Evolutionary conservation across 1,140 invertebrate genomes (phyloP), one percentile per base, ranked within the genome.

Genomic region (Drosophila lowei): DNA sequence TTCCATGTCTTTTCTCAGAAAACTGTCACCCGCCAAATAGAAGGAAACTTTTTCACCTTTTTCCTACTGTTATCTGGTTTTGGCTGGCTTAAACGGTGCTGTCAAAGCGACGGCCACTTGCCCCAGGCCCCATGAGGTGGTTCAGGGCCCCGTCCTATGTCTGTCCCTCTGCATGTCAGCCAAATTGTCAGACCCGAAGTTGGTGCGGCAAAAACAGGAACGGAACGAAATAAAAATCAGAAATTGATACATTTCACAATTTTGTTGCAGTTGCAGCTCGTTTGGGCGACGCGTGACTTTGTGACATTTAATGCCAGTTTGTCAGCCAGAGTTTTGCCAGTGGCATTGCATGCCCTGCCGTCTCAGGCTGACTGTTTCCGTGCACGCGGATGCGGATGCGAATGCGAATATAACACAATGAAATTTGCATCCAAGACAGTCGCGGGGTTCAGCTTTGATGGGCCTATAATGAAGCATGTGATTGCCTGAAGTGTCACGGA

Each of bases 281-380:
- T 75, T 70, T 38, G 58, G 30, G 34, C 23, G 67, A 77, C 81
- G 80, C 81, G 81, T 85, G 80, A 86, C 81, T 86, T 85, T 80
- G 47, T 85, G 80, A 85, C 77, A 85, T 85, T 86, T 85, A 80
- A 86, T 86, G 80, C 81, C 80, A 86, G 67, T 77, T 86, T 70
- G 76, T 72, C 79, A 81, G 59, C 59, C 64, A 50, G 61, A 54
- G 61, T 61, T 72, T 77, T 64, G 62, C 61, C 60, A 56, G 15
- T 47, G 47, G 21, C 62, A 68, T 75, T 13, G 65, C 74, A 77
- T 76, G 64, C 59, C 13, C 34, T 25, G 23, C 23, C 23, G 23
- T 25, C 23, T 4, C 23, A 25, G 21, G 64, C 30, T 9, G 15
- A 53, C 64, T 34, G 61, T 57, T 79, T 59, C 67, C 54, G 46